Evolutionary conservation across 1,140 invertebrate genomes (phyloP), one percentile per base, ranked within the genome.

Genomic region (Megathymus violae): DNA sequence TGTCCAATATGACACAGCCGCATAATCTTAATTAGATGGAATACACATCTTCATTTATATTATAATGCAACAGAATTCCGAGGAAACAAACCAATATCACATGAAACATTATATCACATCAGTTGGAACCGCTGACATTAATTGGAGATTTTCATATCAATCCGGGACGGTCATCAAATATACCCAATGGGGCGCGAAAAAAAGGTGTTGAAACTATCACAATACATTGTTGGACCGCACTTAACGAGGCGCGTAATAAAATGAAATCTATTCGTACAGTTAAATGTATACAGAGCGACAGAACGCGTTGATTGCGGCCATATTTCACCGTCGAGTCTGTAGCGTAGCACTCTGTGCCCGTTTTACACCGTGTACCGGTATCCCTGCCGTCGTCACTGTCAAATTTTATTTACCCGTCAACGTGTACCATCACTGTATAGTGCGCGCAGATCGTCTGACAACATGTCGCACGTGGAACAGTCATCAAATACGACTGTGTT

Each of bases 251-350:
- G 64, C 34, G 71, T 71, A 76, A 76, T 76, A 80, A 80, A 75
- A 78, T 76, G 67, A 80, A 80, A 80, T 76, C 75, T 74, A 76
- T 77, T 69, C 63, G 61, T 61, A 63, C 50, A 65, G 65, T 67
- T 66, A 63, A 72, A 64, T 50, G 60, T 71, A 63, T 54, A 62
- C 46, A 62, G 58, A 52, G 50, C 67, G 60, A 62, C 64, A 60
- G 19, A 25, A 59, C 48, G 47, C 47, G 71, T 76, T 71, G 73
- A 78, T 76, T 78, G 76, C 71, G 41, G 65, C 70, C 40, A 66
- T 78, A 76, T 74, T 71, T 78, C 76, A 78, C 65, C 13, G 59
- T 48, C 27, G 54, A 31, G 51, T 51, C 44, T 62, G 52, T 56
- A 25, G 27, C 52, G 52, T 56, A 56, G 38, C 11, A 43, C 4